Base-by-base conservation (phyloP, 2,113 vertebrate species). In the Paratilapia polleni region DNA sequence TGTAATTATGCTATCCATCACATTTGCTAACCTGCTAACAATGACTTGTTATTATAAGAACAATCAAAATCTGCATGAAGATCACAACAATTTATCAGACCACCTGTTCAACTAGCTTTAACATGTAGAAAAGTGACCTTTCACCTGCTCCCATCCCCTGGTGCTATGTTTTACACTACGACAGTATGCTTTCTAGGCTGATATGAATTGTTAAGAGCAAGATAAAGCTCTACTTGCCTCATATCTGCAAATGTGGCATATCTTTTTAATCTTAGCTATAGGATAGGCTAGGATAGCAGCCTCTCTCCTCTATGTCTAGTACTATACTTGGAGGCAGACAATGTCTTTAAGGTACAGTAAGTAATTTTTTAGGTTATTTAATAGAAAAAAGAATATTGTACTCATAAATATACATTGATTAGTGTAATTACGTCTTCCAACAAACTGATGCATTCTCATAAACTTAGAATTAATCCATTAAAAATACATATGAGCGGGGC, bases 241-340 rank as follows among this genome's bases (percentile, higher is more conserved):
- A 41, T 19, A 15, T 47, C 22, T 68, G 26, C 64, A 47, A 68
- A 28, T 28, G 3, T 28, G 41, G 64, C 26, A 15, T 28, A 47
- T 47, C 47, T 14, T 68, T 19, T 0, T 8, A 8, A 19, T 2
- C 6, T 14, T 43, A 43, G 8, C 4, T 24, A 43, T 66, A 24
- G 63, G 22, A 43, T 66, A 24, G 63, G 22, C 64, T 68, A 19
- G 17, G 22, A 47, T 19, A 47, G 64, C 22, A 68, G 47, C 64
- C 0, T 0, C 38, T 47, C 0, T 47, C 64, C 2, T 68, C 64
- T 47, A 38, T 19, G 14, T 68, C 0, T 47, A 26, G 22, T 26
- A 68, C 6, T 36, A 31, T 31, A 31, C 38, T 24, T 43, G 4
- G 0, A 43, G 28, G 28, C 28, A 31, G 28, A 4, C 28, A 3